Conservation (phyloP, 2,888 invertebrate species). For the Dioctria rufipes region DNA sequence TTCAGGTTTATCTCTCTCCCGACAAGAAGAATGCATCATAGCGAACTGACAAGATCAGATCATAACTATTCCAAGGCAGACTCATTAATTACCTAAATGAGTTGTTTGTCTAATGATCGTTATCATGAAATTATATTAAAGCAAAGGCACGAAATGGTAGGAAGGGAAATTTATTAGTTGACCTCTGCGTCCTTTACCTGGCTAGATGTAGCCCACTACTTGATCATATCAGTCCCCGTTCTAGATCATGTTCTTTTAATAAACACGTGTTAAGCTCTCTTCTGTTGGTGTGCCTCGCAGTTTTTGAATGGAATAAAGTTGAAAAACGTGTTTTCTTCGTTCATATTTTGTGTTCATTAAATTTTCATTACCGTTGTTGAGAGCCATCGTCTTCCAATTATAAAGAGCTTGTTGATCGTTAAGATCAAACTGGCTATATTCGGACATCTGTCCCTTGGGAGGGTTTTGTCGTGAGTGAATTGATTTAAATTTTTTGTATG, state of each 20-base stretch:
- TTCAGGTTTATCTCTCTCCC: conserved; percentile 14
- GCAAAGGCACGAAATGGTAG: conserved; percentile 42
- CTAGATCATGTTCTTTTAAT: conserved; percentile 55
- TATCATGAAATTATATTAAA: conserved; percentile 55
- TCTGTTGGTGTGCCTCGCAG: conserved; percentile 21
- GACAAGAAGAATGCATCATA: conserved; percentile 38
- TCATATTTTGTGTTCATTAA: conserved; percentile 54
- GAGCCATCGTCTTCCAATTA: conserved; percentile 50
- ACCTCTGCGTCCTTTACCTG: conserved; percentile 35
- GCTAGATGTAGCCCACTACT: conserved; percentile 32
- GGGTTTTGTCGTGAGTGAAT: conserved; percentile 33
- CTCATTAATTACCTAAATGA: conserved; percentile 58
- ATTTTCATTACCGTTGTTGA: conserved; percentile 50
- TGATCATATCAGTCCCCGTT: conserved; percentile 49
- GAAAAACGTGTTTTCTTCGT: conserved; percentile 51
- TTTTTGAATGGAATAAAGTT: conserved; percentile 31
- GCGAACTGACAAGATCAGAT: conserved; percentile 54
- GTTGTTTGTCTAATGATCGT: conserved; percentile 58
- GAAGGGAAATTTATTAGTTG: conserved; percentile 53
- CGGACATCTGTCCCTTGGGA: conserved; percentile 18
- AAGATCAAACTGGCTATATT: neutral
- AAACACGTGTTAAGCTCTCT: conserved; percentile 52
- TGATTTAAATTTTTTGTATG: conserved; percentile 45
- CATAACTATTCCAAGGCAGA: conserved; percentile 54
- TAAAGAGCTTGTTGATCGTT: conserved; percentile 48